These are phyloP conservation scores for Eupithecia insigniata DNA, from an alignment of 2,888 invertebrate species.

Conservation along the genomic window DNA sequence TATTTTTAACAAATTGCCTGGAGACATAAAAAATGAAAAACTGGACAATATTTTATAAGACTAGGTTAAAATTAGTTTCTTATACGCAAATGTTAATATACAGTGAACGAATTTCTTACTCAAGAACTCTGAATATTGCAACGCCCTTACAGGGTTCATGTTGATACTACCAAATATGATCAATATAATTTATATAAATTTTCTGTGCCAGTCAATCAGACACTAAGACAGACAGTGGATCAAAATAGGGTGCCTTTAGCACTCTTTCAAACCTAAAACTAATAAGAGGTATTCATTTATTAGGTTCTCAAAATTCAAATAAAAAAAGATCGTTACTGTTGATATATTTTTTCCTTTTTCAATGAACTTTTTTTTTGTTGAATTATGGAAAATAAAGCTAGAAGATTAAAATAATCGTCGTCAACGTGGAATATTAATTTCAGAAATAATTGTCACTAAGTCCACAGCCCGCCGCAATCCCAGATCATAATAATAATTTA, in stretches of 20 bases:
- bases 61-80: too few species aligned
- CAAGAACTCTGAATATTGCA: too few species aligned
- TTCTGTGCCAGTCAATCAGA: background rate
- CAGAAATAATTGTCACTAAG: background rate
- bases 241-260: too few species aligned
- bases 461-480: conserved; percentile 1
- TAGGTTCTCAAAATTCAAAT: background rate
- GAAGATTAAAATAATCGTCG: background rate
- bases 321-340: background rate
- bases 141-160: too few species aligned
- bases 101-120: too few species aligned
- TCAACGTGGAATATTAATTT: background rate
- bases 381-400: background rate
- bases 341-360: background rate
- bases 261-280: too few species aligned
- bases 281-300: too few species aligned
- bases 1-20: too few species aligned
- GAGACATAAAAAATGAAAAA: too few species aligned
- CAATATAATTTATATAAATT: background rate
- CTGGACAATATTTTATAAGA: too few species aligned
- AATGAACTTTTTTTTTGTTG: background rate
- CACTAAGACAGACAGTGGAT: background rate
- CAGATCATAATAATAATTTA: conserved; percentile 6
- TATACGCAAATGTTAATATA: too few species aligned
- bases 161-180: too few species aligned